Base-by-base conservation (phyloP, 2,888 invertebrate genomes). In the Cyclophora albipunctata region DNA sequence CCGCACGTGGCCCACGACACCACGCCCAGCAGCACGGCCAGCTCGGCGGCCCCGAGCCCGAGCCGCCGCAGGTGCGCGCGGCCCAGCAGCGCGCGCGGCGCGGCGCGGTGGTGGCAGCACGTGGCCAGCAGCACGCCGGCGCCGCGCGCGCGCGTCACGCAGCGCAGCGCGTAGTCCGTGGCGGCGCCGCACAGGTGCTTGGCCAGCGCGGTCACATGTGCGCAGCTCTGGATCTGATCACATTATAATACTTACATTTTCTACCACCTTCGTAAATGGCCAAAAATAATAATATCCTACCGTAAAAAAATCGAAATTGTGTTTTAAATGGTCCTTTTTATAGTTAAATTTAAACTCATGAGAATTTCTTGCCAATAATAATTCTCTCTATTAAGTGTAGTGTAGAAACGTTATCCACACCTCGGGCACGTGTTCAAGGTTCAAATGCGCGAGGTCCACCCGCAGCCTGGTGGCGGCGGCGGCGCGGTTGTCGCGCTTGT, bases 1-100 rank as follows among this genome's bases (percentile, higher is more conserved):
- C 96, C 95, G 81, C 96, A 96, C 2, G 96, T 95, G 0, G 96
- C 96, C 97, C 97, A 97, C 69, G 96, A 95, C 4, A 94, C 95
- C 67, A 97, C 90, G 58, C 95, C 93, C 52, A 93, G 91, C 69
- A 97, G 91, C 34, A 95, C 88, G 59, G 92, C 90, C 75, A 97
- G 93, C 49, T 96, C 93, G 2, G 90, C 85, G 0, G 80, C 79
- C 0, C 73, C 79, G 40, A 95, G 85, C 3, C 90, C 90, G 53
- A 91, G 75, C 45, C 87, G 81, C 91, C 91, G 70, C 6, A 74
- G 64, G 0, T 69, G 65, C 2, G 2, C 2, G 33, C 40, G 50
- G 45, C 67, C 83, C 47, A 93, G 91, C 78, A 94, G 96, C 0
- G 91, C 80, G 20, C 76, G 77, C 90, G 92, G 95, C 43, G 91